A percentile compares a stretch with the other conserved stretches of the same genome.
These are phyloP conservation scores for Gobiocypris rarus DNA, from an alignment of 2,113 vertebrate genomes.

Conservation along the genomic window DNA sequence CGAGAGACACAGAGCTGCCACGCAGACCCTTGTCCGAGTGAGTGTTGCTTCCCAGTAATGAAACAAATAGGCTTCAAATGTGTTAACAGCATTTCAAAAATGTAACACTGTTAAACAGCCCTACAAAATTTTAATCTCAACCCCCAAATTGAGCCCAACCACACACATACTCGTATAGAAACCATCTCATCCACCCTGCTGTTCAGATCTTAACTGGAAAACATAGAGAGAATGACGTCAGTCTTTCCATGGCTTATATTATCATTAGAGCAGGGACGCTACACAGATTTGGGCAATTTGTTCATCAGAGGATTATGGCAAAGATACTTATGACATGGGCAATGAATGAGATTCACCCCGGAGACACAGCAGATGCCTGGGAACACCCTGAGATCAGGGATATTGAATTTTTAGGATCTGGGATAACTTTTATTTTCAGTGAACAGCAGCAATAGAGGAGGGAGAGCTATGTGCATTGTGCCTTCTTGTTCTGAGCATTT, in stretches of 20 bases:
- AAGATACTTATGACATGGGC: constrained; percentile 47
- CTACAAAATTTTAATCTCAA: constrained; percentile 3
- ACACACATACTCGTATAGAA: constrained; percentile 38
- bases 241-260: constrained; percentile 56
- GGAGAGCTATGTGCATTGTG: background rate
- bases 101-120: background rate
- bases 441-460: background rate
- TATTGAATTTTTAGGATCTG: constrained; percentile 27
- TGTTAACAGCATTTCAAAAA: background rate
- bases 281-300: constrained; percentile 37
- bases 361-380: constrained; percentile 45
- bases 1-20: constrained; percentile 84
- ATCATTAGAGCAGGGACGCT: constrained; percentile 41
- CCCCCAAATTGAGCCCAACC: background rate
- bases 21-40: constrained; percentile 84
- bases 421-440: constrained; percentile 23
- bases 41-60: constrained; percentile 49
- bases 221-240: constrained; percentile 51
- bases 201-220: constrained; percentile 16
- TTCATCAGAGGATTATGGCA: constrained; percentile 49
- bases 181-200: constrained; percentile 31
- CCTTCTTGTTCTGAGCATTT: constrained; percentile 25
- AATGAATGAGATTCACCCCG: constrained; percentile 46
- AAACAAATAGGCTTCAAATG: background rate
- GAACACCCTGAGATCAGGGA: background rate